Evolutionary conservation across 2,888 invertebrate genomes (phyloP).

Genomic region (Galeopsomyia nigrocyanea): DNA sequence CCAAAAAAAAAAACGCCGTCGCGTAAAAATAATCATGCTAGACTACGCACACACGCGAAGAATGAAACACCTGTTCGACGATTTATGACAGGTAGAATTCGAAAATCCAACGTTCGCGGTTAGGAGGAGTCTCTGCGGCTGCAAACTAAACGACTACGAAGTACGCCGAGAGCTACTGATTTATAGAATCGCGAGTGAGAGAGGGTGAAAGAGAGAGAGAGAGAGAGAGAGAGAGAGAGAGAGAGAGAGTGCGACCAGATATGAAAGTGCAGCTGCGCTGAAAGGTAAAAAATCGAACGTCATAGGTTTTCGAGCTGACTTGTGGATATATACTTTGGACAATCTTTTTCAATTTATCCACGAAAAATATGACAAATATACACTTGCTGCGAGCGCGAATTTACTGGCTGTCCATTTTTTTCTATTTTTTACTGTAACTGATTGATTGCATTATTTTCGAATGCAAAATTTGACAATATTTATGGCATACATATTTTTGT

Average conservation of each 20-base stretch:
- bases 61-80: conserved; percentile 31
- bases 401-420: no score
- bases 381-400: no score
- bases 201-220: conserved; percentile 30
- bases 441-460: no score
- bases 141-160: conserved; percentile 28
- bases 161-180: conserved; percentile 17
- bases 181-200: conserved; percentile 31
- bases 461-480: no score
- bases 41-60: not conserved
- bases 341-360: no score
- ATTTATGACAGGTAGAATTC: conserved; percentile 39
- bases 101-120: conserved; percentile 16
- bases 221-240: conserved; percentile 34
- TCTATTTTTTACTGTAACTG: no score
- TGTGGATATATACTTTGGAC: no score
- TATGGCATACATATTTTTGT: no score
- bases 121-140: not conserved
- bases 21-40: conserved; percentile 26
- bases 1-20: not conserved
- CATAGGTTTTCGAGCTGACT: no score
- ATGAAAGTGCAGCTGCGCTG: no score
- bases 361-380: no score
- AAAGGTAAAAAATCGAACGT: no score
- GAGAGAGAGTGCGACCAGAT: conserved; percentile 32